phyloP scores from a whole-genome alignment of 1,140 invertebrate genomes.

The Sminthurides bifidus region DNA sequence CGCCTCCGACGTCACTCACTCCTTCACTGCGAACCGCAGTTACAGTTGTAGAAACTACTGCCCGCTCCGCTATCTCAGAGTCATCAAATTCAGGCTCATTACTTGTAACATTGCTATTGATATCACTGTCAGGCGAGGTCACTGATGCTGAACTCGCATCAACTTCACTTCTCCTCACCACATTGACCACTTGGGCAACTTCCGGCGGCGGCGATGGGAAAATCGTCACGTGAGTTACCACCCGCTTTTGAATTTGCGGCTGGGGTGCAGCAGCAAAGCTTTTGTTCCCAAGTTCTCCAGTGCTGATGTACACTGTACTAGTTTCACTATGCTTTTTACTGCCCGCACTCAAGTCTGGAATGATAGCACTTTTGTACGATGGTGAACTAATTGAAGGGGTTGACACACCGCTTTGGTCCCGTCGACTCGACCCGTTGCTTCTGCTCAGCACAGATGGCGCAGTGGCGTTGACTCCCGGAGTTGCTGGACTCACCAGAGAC shows the following conservation, averaged over 20 bases:
- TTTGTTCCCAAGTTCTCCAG: conserved; percentile 6
- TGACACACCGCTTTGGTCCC: not conserved
- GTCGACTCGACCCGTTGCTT: not conserved
- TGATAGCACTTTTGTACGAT: conserved; percentile 10
- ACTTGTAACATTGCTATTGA: not conserved
- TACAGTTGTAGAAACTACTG: not conserved
- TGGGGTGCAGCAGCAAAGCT: too few species aligned
- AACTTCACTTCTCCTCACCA: not conserved
- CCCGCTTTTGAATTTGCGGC: conserved; percentile 27
- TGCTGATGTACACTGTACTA: conserved; percentile 19
- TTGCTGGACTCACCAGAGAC: not conserved
- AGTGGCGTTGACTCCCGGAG: not conserved
- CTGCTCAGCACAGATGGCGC: not conserved
- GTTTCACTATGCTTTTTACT: conserved; percentile 9
- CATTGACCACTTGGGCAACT: conserved; percentile 18
- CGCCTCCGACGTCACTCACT: not conserved
- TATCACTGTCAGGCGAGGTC: not conserved
- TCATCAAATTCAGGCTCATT: not conserved
- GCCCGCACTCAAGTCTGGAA: conserved; percentile 14
- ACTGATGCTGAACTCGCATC: too few species aligned
- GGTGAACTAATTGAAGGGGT: conserved; percentile 5
- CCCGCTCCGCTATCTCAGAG: too few species aligned
- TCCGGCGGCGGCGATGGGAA: conserved; percentile 28
- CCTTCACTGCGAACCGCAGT: not conserved
- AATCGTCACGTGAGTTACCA: conserved; percentile 32